Conservation (phyloP, 2,113 vertebrate species). For the Platysteira castanea region DNA sequence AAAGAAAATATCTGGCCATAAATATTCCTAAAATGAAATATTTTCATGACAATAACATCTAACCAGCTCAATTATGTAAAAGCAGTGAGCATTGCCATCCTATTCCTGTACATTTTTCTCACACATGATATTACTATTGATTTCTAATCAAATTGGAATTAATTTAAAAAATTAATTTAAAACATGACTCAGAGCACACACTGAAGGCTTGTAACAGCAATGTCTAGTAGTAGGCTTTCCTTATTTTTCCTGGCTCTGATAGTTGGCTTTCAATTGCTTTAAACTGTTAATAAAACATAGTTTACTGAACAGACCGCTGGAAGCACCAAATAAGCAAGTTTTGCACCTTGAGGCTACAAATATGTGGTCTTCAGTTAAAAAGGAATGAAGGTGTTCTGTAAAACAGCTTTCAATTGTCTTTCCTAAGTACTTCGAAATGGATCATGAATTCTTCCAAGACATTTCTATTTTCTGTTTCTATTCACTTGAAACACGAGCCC, state of each 20-base stretch:
- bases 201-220: background rate
- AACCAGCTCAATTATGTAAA: background rate
- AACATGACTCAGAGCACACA: background rate
- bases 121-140: background rate
- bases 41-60: background rate
- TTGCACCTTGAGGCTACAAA: background rate
- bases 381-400: background rate
- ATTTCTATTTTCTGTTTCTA: background rate
- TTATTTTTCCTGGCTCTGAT: background rate
- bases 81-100: background rate
- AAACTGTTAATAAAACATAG: background rate
- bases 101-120: background rate
- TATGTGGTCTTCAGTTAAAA: background rate
- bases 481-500: fast-evolving
- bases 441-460: background rate
- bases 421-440: background rate
- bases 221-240: background rate
- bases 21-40: background rate
- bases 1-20: background rate
- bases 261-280: background rate
- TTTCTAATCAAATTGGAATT: background rate
- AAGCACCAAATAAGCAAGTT: background rate
- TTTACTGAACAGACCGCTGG: background rate
- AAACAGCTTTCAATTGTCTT: background rate
- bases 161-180: background rate